These are phyloP conservation scores for Subanguina moxae DNA, from an alignment of 1,140 invertebrate genomes.

Conservation along the genomic window DNA sequence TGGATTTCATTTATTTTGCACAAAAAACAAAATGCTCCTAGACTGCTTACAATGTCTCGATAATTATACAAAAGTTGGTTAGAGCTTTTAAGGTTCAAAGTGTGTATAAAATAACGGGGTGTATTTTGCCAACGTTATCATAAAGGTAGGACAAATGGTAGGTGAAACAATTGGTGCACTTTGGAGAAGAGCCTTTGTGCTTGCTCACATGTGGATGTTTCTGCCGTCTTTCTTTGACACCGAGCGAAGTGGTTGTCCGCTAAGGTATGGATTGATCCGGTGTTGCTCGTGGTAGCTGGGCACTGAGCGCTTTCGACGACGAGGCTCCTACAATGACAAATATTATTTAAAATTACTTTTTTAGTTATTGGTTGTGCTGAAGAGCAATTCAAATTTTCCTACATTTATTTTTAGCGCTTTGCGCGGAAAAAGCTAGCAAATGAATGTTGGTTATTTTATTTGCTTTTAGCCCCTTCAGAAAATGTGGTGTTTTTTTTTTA, in stretches of 20 bases:
- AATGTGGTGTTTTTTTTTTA: too few relatives aligned
- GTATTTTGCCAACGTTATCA: too few relatives aligned
- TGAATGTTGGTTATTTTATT: conserved; percentile 7
- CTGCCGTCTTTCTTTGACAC: conserved; percentile 61
- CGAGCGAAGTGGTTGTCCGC: conserved; percentile 59
- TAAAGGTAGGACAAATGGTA: too few relatives aligned
- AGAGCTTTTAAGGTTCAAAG: too few relatives aligned
- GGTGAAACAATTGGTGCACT: too few relatives aligned
- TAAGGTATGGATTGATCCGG: conserved; percentile 54
- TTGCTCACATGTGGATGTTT: conserved; percentile 19
- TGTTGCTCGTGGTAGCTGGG: conserved; percentile 16
- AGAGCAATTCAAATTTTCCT: not conserved
- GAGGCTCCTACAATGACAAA: conserved; percentile 36
- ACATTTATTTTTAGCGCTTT: not conserved
- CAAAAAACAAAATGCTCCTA: too few relatives aligned
- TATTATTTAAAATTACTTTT: conserved; percentile 8
- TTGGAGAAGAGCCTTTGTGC: too few relatives aligned
- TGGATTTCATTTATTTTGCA: too few relatives aligned
- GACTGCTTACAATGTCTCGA: too few relatives aligned
- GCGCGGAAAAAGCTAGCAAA: too few relatives aligned
- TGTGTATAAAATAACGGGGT: too few relatives aligned
- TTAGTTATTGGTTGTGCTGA: conserved; percentile 15
- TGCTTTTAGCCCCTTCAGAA: conserved; percentile 8
- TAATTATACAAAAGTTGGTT: too few relatives aligned
- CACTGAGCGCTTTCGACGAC: conserved; percentile 56